Base-by-base conservation (phyloP, 1,140 invertebrate genomes). In the Eriosoma lanigerum region DNA sequence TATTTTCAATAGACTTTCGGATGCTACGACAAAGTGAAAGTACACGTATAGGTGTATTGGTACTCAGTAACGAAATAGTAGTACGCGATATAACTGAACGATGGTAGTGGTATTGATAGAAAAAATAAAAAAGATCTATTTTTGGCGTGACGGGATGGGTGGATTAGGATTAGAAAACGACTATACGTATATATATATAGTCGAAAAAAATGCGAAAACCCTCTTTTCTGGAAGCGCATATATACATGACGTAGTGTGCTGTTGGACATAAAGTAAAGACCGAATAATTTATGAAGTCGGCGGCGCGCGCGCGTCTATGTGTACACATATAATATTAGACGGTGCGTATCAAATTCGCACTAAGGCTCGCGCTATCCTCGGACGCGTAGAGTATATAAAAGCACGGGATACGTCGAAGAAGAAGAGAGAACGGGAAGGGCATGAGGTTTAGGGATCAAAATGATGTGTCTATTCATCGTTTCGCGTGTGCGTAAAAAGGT, bases 401-500 rank as follows among this genome's bases (percentile, higher is more conserved):
- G 26, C 3, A 24, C 0, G 4, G 64, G 13, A 68, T n/a, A 68
- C 26, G 60, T 38, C 38, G 60, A 68, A 68, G 19, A 44, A 4
- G 9, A 2, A 38, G 73, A 26, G 13, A 15, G 26, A 21, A 5
- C 24, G 50, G n/a, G 32, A 38, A 38, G 32, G 8, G 32, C 32
- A 38, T 8, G 32, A 64, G 78, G 60, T 66, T 81, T 38, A 81
- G 32, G 78, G 78, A 81, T 66, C 78, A 66, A 81, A 81, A 81
- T 81, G 64, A 66, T 83, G 75, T 66, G 80, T 81, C 81, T 81
- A 64, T 80, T 66, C 44, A 68, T 70, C 84, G 84, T 70, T 83
- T 84, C 44, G 85, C 58, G 82, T 38, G 17, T 46, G 72, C 19
- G 21, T 48, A 78, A 62, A 29, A 78, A 62, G 21, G 38, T 78